These are phyloP conservation scores for Micrasema longulum DNA, from an alignment of 1,140 invertebrate species.

Conservation along the genomic window DNA sequence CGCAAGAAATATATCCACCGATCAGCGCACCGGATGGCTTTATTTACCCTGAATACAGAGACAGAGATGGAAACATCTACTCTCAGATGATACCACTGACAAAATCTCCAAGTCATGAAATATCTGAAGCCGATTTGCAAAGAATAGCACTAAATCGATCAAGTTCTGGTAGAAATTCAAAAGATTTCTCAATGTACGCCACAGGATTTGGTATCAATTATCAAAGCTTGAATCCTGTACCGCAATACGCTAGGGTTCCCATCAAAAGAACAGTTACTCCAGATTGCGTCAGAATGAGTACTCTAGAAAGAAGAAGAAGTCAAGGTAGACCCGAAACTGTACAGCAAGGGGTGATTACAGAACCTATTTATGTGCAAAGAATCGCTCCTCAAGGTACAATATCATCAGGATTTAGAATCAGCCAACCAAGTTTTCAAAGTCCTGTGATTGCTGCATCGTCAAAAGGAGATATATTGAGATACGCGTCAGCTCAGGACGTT, in stretches of 20 bases:
- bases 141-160: constrained; percentile 6
- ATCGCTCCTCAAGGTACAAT: not conserved
- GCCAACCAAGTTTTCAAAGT: constrained; percentile 2
- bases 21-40: not conserved
- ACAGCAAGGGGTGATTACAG: not conserved
- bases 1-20: constrained; percentile 22
- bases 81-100: constrained; percentile 22
- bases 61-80: constrained; percentile 24
- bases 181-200: constrained; percentile 32
- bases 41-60: not conserved
- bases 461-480: not conserved
- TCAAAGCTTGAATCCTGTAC: not conserved
- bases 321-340: not conserved
- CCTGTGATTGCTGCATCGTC: not conserved
- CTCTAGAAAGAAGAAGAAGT: constrained; percentile 21
- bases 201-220: constrained; percentile 32
- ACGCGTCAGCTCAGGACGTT: not conserved
- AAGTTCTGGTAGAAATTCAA: constrained; percentile 22
- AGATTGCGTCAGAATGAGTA: constrained; percentile 23
- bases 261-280: constrained; percentile 5
- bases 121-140: constrained; percentile 25
- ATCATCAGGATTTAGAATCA: constrained; percentile 12
- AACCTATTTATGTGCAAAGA: not conserved
- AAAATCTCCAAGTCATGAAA: not conserved
- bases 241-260: constrained; percentile 14